Base-by-base conservation (phyloP, 2,113 vertebrate species). In the Saimiri boliviensis region DNA sequence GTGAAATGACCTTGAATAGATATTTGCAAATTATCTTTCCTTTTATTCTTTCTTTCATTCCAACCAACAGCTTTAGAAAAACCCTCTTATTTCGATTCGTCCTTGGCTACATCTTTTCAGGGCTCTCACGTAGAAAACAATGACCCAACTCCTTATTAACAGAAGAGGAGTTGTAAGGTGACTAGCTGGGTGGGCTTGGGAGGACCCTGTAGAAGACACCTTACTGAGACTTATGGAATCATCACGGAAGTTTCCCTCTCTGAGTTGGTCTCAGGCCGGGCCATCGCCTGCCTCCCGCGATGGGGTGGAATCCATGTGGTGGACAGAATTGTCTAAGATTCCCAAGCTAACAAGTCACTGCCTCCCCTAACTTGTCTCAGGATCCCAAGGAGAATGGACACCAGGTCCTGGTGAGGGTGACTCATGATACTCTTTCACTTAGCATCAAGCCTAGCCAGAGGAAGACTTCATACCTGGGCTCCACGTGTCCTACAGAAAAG, bases 1-100 rank as follows among this genome's bases (percentile, higher is more conserved):
- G 4, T 91, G 8, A 13, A 88, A 71, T 21, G 25, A 8, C 52
- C 23, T 91, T 87, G 37, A 68, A 88, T 42, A 45, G n/a, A 58
- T 74, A 88, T 79, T 89, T 97, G 5, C 13, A 81, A 96, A 96
- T 93, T 76, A 54, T 52, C 32, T 80, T 93, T 92, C 37, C 23
- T 54, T 96, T 74, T 80, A 58, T 90, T 93, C 30, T 81, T 81
- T 70, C 56, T 42, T 87, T 83, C 6, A 5, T 54, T 25, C 42
- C 73, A 95, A 37, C 3, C 14, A 40, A 68, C 40, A 42, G 12
- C 58, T 88, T 97, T 42, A 84, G 56, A 70, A 56, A 91, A 82
- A 81, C 20, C 27, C 30, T 91, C 21, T 85, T 35, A 49, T 70
- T 71, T 89, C 17, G 21, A 74, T 60, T 40, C 5, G 17, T 82